Percentiles rank a stretch among this genome's conserved stretches.
Evolutionary conservation across 2,888 invertebrate species (phyloP).

Genomic region (Drosophila maculinotata): DNA sequence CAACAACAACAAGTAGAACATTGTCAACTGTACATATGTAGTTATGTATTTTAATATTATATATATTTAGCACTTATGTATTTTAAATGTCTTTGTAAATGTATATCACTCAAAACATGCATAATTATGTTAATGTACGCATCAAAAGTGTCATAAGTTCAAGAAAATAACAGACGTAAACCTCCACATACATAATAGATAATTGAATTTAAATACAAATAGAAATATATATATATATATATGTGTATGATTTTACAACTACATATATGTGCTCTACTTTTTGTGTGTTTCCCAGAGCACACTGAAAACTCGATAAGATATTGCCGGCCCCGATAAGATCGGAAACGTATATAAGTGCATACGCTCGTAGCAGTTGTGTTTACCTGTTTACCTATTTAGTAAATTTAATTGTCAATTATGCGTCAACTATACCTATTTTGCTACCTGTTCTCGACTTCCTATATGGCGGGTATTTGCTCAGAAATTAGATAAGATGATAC

Average conservation of each 20-base stretch:
- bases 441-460: slow-evolving; percentile 6
- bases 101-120: slow-evolving; percentile 21
- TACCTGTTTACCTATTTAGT: slow-evolving; percentile 7
- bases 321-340: slow-evolving; percentile 29
- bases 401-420: slow-evolving; percentile 29
- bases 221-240: slow-evolving; percentile 5
- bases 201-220: slow-evolving; percentile 37
- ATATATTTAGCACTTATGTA: slow-evolving; percentile 55
- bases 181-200: slow-evolving; percentile 41
- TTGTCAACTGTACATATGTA: slow-evolving; percentile 53
- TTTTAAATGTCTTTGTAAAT: slow-evolving; percentile 61
- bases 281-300: slow-evolving; percentile 15
- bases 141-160: slow-evolving; percentile 54
- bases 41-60: slow-evolving; percentile 56
- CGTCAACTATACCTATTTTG: not conserved
- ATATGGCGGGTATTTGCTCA: too few relatives aligned
- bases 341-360: slow-evolving; percentile 3
- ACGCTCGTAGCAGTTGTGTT: not conserved
- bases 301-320: slow-evolving; percentile 42
- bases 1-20: slow-evolving; percentile 22
- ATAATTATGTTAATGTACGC: slow-evolving; percentile 24
- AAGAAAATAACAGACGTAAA: slow-evolving; percentile 32
- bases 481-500: too few relatives aligned
- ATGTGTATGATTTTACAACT: slow-evolving; percentile 5
- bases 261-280: slow-evolving; percentile 6